A percentile compares a stretch with the other conserved stretches of the same genome.
These are phyloP conservation scores for Doryteuthis pealeii DNA, from an alignment of 1,140 invertebrate species.

Conservation along the genomic window DNA sequence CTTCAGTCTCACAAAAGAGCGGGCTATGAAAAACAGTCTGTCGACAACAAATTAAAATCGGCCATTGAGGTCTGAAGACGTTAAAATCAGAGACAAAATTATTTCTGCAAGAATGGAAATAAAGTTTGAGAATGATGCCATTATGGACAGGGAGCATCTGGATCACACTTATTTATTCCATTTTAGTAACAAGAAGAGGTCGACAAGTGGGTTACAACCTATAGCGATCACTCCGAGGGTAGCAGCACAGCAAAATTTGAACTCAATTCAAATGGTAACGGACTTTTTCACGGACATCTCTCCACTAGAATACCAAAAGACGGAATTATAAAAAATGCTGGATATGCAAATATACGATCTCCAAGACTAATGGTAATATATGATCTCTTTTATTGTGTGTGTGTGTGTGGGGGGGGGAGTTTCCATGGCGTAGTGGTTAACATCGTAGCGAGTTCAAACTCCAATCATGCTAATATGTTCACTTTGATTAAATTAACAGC, in stretches of 20 bases:
- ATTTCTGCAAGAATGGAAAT: slow-evolving; percentile 72
- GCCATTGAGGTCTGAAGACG: slow-evolving; percentile 66
- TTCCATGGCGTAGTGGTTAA: too few relatives aligned
- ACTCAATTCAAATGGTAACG: slow-evolving; percentile 70
- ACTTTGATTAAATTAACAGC: too few relatives aligned
- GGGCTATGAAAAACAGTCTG: slow-evolving; percentile 32
- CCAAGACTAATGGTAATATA: slow-evolving; percentile 65
- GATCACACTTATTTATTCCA: slow-evolving; percentile 56
- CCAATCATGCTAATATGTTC: too few relatives aligned
- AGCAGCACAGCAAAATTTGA: slow-evolving; percentile 69
- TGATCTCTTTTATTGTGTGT: slow-evolving; percentile 16
- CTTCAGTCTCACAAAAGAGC: slow-evolving; percentile 39
- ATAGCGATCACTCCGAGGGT: slow-evolving; percentile 80
- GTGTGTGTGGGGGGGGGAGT: too few relatives aligned
- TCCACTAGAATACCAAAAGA: slow-evolving; percentile 75
- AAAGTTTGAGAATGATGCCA: slow-evolving; percentile 65
- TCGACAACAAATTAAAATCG: slow-evolving; percentile 19
- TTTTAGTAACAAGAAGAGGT: slow-evolving; percentile 64
- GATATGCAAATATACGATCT: slow-evolving; percentile 78
- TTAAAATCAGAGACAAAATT: slow-evolving; percentile 70
- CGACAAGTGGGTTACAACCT: slow-evolving; percentile 76
- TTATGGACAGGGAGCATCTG: slow-evolving; percentile 58
- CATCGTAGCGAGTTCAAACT: too few relatives aligned
- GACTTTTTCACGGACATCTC: slow-evolving; percentile 75
- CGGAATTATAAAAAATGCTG: slow-evolving; percentile 72